Base-by-base conservation (phyloP, 2,888 invertebrate species). In the Netelia virgata region DNA sequence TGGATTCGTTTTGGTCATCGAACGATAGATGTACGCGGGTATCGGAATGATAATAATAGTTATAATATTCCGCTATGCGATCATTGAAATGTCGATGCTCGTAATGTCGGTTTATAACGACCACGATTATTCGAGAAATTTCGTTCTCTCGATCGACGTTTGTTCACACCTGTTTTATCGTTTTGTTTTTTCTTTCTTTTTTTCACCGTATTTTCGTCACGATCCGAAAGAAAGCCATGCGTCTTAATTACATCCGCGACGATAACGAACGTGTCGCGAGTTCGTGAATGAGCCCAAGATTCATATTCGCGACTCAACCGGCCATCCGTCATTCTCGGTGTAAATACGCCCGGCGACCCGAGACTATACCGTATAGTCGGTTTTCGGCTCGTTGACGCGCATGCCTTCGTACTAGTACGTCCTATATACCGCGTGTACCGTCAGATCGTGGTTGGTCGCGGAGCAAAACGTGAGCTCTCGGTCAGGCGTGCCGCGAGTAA, bases 401-500 rank as follows among this genome's bases (percentile, higher is more conserved):
- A 3, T 5, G 0, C 28, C 28, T 28, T 28, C 28, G 28, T 28
- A 41, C 59, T 9, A 14, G 20, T 41, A 59, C 20, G 53, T 14
- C 14, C n/a, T 11, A 43, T 57, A 14, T 23, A 9, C 36, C 41
- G 18, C n/a, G 9, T 53, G 28, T 69, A 59, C 23, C 20, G 10
- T 11, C 9, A 72, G 20, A 53, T 53, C 2, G n/a, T 36, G 57
- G 18, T 74, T 66, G 55, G 36, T 16, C 41, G 66, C n/a, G 57
- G 41, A 18, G 75, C 16, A 55, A 55, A 14, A 28, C 55, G 41
- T 75, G 66, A 75, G 75, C 41, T 23, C 53, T 43, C 57, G 57
- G 66, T 23, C 75, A 64, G 53, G 64, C 75, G 75, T 75, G 66
- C 57, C 53, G 18, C 55, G 75, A 43, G 66, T 75, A 57, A 75